Evolutionary conservation across 2,888 invertebrate genomes (phyloP), one percentile per base, ranked within the genome.

Genomic region (Lamellibrachia columna): DNA sequence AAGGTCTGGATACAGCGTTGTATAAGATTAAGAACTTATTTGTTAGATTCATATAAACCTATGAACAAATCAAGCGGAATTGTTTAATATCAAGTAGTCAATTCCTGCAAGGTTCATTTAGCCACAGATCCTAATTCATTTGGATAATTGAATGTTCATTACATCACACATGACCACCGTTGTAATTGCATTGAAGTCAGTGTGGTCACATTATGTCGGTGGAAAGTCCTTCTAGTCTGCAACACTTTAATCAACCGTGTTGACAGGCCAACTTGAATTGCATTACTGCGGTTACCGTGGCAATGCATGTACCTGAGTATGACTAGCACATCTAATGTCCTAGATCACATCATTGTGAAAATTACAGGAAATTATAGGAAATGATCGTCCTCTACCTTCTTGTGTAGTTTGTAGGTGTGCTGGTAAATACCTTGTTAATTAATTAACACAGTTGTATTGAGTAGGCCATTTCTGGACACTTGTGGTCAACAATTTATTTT

Each of bases 231-330:
- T 75, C 75, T 40, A 40, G 40, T 40, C 40, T 40, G 40, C 40
- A 40, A 40, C 40, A 40, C 40, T 40, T 40, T 40, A 75, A 75
- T 11, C 75, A 75, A 22, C 22, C 75, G 40, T 40, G 40, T 40
- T 40, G 40, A 40, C 40, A 40, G 40, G 40, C 40, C 40, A 40
- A 40, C 40, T 40, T 40, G 40, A 40, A 40, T 40, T 40, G 40
- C 40, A 75, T 75, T 75, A 75, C n/a, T 75, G n/a, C n/a, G 22
- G 75, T 75, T 75, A 75, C 75, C 75, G n/a, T 75, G 75, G 75
- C n/a, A 75, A 75, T 22, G 75, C 75, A 75, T n/a, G 11, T 60
- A 15, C 4, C 22, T 75, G 75, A 75, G 4, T 22, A 22, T n/a
- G 75, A 75, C 6, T 75, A n/a, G 22, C 22, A 75, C 22, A 22